Conservation (phyloP, 2,888 invertebrate genomes). For the Lasioglossum morio region DNA sequence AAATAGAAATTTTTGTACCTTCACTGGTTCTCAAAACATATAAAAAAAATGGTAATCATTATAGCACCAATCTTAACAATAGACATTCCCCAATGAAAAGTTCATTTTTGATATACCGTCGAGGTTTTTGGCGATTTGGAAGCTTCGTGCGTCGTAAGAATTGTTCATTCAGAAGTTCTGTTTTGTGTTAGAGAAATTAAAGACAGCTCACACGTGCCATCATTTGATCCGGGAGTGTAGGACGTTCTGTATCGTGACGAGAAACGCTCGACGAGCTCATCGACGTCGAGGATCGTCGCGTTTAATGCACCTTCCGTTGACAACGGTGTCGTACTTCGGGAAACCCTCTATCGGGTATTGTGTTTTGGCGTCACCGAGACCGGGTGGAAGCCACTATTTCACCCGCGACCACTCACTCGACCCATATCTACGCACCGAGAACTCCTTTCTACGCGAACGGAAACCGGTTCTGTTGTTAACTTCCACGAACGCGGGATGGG, state of each 20-base stretch:
- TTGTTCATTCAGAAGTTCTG: too few relatives aligned
- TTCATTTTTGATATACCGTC: too few relatives aligned
- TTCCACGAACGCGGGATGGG: neutral
- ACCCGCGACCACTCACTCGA: constrained; percentile 43
- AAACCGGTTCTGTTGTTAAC: neutral
- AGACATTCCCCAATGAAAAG: too few relatives aligned
- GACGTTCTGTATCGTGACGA: constrained; percentile 15
- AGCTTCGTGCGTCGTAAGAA: too few relatives aligned
- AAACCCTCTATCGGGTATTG: constrained; percentile 53
- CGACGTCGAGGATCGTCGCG: constrained; percentile 56
- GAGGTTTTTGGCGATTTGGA: too few relatives aligned
- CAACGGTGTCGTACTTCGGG: constrained; percentile 49
- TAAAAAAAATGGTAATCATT: too few relatives aligned
- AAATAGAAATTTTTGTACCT: too few relatives aligned
- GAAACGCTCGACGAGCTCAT: constrained; percentile 29
- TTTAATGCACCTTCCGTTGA: constrained; percentile 58
- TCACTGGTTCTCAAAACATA: too few relatives aligned
- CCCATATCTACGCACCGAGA: constrained; percentile 42
- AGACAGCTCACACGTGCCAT: neutral
- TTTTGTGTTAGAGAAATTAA: neutral
- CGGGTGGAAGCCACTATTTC: constrained; percentile 34
- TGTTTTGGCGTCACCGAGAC: constrained; percentile 48
- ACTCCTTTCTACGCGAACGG: neutral
- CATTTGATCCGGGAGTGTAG: neutral
- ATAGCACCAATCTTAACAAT: too few relatives aligned